phyloP scores from a whole-genome alignment of 2,113 vertebrate species.

The Apodemus sylvaticus region DNA sequence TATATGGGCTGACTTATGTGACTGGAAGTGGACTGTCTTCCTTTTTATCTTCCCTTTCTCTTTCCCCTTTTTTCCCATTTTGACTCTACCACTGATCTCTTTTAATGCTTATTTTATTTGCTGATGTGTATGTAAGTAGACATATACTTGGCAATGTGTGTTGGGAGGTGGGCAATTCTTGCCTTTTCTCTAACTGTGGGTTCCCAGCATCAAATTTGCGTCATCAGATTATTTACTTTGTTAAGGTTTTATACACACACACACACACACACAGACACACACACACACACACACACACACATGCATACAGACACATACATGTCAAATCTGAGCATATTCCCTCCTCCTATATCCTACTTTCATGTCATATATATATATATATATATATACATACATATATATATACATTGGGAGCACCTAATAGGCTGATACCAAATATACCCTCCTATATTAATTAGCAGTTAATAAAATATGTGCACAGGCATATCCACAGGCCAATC shows the following conservation, averaged over 20 bases:
- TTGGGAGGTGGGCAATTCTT: neutral
- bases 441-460: neutral
- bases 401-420: neutral
- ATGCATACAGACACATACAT: neutral
- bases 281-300: neutral
- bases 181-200: neutral
- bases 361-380: no score
- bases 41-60: no score
- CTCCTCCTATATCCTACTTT: no score
- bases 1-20: neutral
- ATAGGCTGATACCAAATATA: neutral
- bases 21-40: neutral
- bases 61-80: neutral
- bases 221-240: neutral
- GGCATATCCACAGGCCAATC: neutral
- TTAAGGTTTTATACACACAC: neutral
- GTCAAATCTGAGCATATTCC: neutral
- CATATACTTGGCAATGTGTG: neutral
- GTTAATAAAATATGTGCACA: neutral
- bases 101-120: no score
- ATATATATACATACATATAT: no score
- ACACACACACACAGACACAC: neutral
- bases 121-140: neutral
- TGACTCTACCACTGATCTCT: neutral
- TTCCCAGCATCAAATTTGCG: neutral